Percentiles rank a stretch among this genome's conserved stretches.
These are phyloP conservation scores for Harpalus rubripes DNA, from an alignment of 2,888 invertebrate genomes.

Conservation along the genomic window DNA sequence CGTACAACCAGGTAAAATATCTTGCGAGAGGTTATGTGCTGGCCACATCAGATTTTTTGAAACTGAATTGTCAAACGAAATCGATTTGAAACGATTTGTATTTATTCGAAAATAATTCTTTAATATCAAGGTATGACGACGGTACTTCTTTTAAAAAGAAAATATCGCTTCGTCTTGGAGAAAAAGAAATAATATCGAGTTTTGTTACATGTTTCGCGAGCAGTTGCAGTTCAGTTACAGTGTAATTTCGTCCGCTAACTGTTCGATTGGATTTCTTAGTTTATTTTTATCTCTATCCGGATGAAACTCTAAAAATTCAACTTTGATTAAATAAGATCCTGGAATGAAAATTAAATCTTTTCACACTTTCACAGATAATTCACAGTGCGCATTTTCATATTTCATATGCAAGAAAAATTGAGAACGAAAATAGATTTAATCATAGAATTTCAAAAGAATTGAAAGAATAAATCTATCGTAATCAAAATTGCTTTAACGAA, in stretches of 20 bases:
- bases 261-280: slow-evolving; percentile 5
- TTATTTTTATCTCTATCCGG: background rate
- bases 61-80: background rate
- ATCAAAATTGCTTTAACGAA: background rate
- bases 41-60: too few species aligned
- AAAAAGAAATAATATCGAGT: background rate
- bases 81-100: background rate
- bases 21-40: too few species aligned
- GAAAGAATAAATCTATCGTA: background rate
- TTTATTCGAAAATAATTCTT: background rate
- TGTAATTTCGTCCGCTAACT: background rate
- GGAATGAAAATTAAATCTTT: slow-evolving; percentile 7
- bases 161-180: background rate
- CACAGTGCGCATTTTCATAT: background rate
- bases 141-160: background rate
- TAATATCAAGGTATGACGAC: background rate
- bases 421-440: background rate
- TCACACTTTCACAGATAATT: background rate
- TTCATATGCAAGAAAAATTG: background rate
- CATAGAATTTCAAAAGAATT: background rate
- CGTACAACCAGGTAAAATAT: too few species aligned
- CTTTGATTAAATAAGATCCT: background rate
- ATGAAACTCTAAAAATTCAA: slow-evolving; percentile 7
- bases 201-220: background rate
- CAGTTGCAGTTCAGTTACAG: background rate